Evolutionary conservation across 2,797 vertebrate genomes (phyloP).

Genomic region (Cichlasoma orientale): DNA sequence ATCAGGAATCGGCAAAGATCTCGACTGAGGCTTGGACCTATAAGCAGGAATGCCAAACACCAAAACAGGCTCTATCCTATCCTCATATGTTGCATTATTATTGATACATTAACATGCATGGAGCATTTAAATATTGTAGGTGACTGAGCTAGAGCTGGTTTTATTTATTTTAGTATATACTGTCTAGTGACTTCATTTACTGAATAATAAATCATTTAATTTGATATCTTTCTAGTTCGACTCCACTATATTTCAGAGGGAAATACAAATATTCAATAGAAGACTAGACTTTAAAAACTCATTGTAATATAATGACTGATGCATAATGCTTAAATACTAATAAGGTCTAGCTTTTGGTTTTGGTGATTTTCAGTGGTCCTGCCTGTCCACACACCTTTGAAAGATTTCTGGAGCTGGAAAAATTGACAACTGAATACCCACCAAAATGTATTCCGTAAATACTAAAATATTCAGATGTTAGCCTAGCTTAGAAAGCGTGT

Average conservation of each 20-base stretch:
- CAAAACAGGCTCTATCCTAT: background rate
- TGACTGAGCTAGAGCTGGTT: background rate
- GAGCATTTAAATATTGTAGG: background rate
- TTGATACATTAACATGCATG: background rate
- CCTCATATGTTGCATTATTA: no score
- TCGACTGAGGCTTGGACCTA: background rate
- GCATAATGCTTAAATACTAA: background rate
- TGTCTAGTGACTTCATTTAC: background rate
- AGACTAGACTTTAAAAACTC: background rate
- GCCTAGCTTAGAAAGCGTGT: background rate
- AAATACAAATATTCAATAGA: background rate
- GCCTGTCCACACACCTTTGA: background rate
- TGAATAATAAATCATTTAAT: background rate
- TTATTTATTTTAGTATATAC: background rate
- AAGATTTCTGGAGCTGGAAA: background rate
- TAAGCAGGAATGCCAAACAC: background rate
- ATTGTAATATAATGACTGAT: background rate
- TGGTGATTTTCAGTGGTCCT: background rate
- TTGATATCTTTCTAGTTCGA: background rate
- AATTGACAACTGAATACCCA: background rate
- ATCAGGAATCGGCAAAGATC: background rate
- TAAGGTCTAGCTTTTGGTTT: background rate
- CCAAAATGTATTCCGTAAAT: background rate
- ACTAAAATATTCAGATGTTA: background rate
- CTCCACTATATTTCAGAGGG: background rate